Base-by-base conservation (phyloP, 2,113 vertebrate species). In the Mus pahari region DNA sequence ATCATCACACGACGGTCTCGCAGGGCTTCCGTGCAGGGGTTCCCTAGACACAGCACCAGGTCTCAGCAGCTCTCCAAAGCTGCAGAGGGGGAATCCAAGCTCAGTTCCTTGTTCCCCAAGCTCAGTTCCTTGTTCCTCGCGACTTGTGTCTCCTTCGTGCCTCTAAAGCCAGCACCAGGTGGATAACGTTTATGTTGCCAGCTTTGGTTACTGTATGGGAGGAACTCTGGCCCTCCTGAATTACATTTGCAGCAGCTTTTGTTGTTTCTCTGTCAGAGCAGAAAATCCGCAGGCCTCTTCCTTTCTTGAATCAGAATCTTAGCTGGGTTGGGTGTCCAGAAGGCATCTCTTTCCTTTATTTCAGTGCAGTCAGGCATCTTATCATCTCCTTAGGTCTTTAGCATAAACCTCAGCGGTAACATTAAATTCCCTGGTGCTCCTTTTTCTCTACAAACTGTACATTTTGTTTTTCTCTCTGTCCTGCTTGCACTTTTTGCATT, bases 31-130 rank as follows among this genome's bases (percentile, higher is more conserved):
- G 36, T 39, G 55, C 20, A 26, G 53, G 79, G 53, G 11, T 26
- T 20, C 31, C 36, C 36, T 55, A 0, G 36, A 60, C 12, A 39
- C 11, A 14, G 20, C 1, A 5, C 6, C 12, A 7, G 36, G 8
- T 82, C 79, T 82, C 78, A 58, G 79, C 22, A n/a, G 36, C 53
- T 82, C 53, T 58, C 79, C 58, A 19, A 14, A 55, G 53, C 78
- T 7, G 53, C 78, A n/a, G 36, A 4, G 79, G 36, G 13, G 36
- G 53, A 39, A 60, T 60, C 53, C 53, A 26, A 82, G 79, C 1
- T 12, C 36, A 22, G 1, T 39, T 24, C 12, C 55, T 60, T 82
- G 79, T 82, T 6, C 2, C 31, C 53, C 53, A 26, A 82, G 79
- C 1, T 12, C 36, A 22, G 1, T 39, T 24, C 12, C 55, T 60